Evolutionary conservation across 2,113 vertebrate genomes (phyloP).

Genomic region (Scomber scombrus): DNA sequence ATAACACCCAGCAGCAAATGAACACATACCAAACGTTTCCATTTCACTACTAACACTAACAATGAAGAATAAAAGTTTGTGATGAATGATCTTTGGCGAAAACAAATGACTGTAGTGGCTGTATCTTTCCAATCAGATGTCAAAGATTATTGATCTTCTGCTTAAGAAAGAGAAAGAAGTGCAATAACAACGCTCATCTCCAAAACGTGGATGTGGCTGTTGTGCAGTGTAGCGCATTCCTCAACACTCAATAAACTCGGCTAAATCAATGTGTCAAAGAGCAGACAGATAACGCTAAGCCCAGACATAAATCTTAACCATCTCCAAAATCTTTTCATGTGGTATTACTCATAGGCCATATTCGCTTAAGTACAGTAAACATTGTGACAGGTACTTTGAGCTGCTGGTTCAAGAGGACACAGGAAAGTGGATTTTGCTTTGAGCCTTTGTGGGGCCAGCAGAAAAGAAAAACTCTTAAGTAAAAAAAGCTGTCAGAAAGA

Average conservation of each 20-base stretch:
- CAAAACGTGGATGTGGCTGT: conserved; percentile 54
- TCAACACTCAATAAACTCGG: conserved; percentile 83
- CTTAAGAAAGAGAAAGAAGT: conserved; percentile 19
- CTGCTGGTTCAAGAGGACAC: conserved; percentile 77
- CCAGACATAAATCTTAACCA: conserved; percentile 77
- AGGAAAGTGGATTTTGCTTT: conserved; percentile 66
- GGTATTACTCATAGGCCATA: conserved; percentile 75
- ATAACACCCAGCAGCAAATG: conserved; percentile 47
- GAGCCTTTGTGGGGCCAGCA: conserved; percentile 15
- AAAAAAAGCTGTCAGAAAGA: conserved; percentile 60
- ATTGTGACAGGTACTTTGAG: conserved; percentile 79
- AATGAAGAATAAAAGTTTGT: not conserved
- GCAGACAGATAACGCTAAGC: conserved; percentile 78
- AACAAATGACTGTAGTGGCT: not conserved
- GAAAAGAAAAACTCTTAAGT: conserved; percentile 57
- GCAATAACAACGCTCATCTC: conserved; percentile 19
- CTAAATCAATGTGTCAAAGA: conserved; percentile 81
- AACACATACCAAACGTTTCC: conserved; percentile 26
- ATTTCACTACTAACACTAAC: not conserved
- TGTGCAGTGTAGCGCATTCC: conserved; percentile 70
- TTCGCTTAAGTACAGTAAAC: conserved; percentile 80
- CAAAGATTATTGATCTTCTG: not conserved
- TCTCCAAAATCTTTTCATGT: conserved; percentile 78
- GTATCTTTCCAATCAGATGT: not conserved
- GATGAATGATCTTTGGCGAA: no score